Evolutionary conservation across 2,797 vertebrate genomes (phyloP).

Genomic region (Rhinatrema bivittatum): DNA sequence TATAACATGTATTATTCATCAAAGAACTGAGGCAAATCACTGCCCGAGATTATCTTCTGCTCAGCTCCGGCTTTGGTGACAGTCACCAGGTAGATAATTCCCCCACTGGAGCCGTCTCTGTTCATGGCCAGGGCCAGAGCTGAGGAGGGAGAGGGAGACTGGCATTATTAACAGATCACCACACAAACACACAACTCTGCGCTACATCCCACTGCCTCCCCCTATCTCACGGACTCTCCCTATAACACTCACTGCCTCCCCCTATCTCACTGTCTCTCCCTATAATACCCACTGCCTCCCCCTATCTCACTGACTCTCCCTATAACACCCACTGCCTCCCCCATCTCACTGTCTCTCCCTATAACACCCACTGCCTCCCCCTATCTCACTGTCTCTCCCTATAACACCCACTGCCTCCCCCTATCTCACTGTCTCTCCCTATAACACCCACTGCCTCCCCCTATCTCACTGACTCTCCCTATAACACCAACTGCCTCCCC

Average conservation of each 20-base stretch:
- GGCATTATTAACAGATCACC: neutral
- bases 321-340: no score
- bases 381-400: no score
- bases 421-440: neutral
- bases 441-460: fast-evolving
- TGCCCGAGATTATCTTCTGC: conserved; percentile 64
- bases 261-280: neutral
- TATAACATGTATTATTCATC: conserved; percentile 58
- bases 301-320: neutral
- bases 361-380: no score
- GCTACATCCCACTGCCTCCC: no score
- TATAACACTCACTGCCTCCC: neutral
- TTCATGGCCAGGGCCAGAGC: conserved; percentile 76
- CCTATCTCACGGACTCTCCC: no score
- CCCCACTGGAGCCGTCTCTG: conserved; percentile 77
- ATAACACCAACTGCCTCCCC: no score
- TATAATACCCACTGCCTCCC: fast-evolving
- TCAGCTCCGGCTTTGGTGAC: conserved; percentile 62
- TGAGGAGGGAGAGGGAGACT: conserved; percentile 16
- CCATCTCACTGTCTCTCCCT: no score
- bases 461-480: neutral
- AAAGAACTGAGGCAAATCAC: conserved; percentile 71
- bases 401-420: neutral
- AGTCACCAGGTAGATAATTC: conserved; percentile 70
- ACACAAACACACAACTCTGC: neutral